A percentile compares a stretch with the other conserved stretches of the same genome.
Evolutionary conservation across 2,888 invertebrate genomes (phyloP).

Genomic region (Phrixothrix hirtus): DNA sequence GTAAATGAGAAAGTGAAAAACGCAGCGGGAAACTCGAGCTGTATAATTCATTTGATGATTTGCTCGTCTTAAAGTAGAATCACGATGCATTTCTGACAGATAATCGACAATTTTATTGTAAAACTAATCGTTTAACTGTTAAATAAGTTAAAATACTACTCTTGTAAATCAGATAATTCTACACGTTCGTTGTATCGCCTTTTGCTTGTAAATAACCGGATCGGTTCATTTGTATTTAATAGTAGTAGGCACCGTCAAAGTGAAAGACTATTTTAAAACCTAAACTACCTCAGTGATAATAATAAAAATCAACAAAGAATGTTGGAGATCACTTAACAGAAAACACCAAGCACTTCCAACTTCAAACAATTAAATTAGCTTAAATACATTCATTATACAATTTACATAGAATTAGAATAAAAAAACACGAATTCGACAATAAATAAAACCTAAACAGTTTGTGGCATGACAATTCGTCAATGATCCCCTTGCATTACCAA

Average conservation of each 20-base stretch:
- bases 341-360: conserved; percentile 22
- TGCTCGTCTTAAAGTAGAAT: too few species aligned
- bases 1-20: too few species aligned
- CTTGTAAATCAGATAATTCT: too few species aligned
- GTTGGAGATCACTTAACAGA: conserved; percentile 25
- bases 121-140: too few species aligned
- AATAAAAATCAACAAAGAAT: conserved; percentile 32
- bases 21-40: too few species aligned
- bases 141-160: too few species aligned
- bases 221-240: not conserved
- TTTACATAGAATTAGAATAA: conserved; percentile 28
- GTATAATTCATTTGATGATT: too few species aligned
- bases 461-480: conserved; percentile 35
- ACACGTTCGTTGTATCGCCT: too few species aligned
- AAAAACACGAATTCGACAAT: conserved; percentile 19
- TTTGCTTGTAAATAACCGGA: not conserved
- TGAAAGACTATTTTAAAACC: conserved; percentile 18
- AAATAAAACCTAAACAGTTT: conserved; percentile 31
- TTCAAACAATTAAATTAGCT: conserved; percentile 30
- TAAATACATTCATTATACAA: conserved; percentile 18
- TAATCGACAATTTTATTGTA: too few species aligned
- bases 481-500: conserved; percentile 35
- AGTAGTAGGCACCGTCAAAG: conserved; percentile 3
- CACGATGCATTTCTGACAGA: too few species aligned
- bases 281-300: conserved; percentile 25